Evolutionary conservation across 2,113 vertebrate genomes (phyloP), one percentile per base, ranked within the genome.

Genomic region (Hyperopisus bebe): DNA sequence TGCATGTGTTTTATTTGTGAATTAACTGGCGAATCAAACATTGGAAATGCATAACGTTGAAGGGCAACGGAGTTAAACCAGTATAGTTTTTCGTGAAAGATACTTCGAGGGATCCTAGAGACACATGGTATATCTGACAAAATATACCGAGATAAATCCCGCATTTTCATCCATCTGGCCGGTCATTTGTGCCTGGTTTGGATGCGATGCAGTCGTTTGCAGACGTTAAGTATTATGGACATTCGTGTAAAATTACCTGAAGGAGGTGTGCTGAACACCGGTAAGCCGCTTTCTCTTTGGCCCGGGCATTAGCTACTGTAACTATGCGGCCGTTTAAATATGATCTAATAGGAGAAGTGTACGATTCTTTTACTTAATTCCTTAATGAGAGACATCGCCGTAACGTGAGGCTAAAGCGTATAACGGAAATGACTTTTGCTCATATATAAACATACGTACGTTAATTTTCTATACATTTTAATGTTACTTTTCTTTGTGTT

Each of bases 211-310:
- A 74, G 70, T 35, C 27, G 31, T 35, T 35, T 35, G 27, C 35
- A 35, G 42, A 13, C 44, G 4, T 19, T 42, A 39, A 51, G 15
- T 7, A 31, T 48, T 47, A 8, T 9, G 2, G 42, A 24, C 44
- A 11, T 44, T 47, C 47, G 9, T 47, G 42, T 88, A 27, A 39
- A 24, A 42, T 70, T 62, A 66, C 19, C 24, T 84, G 27, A 53
- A 82, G 19, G 50, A 35, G 66, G 70, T 48, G 88, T 53, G 48
- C 44, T 11, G n/a, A 51, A 53, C 46, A n/a, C 13, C 27, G 47
- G 44, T 89, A 88, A 88, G 70, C 88, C 88, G 88, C 62, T 88
- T 88, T 88, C 27, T 50, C 24, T 88, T 46, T 35, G 42, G 9
- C 11, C 62, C 10, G 3, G n/a, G 5, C 74, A 80, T 80, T 80